These are phyloP conservation scores for Serilophus lunatus DNA, from an alignment of 2,113 vertebrate genomes.

Conservation along the genomic window DNA sequence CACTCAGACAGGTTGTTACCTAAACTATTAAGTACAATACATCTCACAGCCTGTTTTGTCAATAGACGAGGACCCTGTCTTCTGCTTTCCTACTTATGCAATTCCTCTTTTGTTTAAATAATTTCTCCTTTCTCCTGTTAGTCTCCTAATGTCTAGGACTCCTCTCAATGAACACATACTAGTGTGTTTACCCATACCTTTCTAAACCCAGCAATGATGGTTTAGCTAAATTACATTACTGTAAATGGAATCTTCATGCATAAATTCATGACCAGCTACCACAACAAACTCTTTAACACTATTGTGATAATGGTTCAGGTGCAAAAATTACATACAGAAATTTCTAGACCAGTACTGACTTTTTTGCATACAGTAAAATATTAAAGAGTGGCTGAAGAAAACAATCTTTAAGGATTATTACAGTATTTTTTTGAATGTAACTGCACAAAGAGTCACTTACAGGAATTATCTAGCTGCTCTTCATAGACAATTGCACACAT, in stretches of 20 bases:
- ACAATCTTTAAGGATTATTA: slow-evolving; percentile 49
- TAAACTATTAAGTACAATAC: neutral
- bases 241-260: neutral
- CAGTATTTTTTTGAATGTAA: slow-evolving; percentile 47
- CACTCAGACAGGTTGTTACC: neutral
- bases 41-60: neutral
- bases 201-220: neutral
- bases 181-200: neutral
- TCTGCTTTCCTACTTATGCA: neutral
- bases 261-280: neutral
- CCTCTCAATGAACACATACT: neutral
- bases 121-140: neutral
- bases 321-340: slow-evolving; percentile 6
- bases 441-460: slow-evolving; percentile 26
- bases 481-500: slow-evolving; percentile 69
- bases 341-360: neutral
- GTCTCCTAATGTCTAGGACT: neutral
- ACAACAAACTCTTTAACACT: neutral
- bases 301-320: neutral
- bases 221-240: neutral
- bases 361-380: slow-evolving; percentile 43
- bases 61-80: neutral
- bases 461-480: slow-evolving; percentile 56
- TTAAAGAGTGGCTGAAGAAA: slow-evolving; percentile 44
- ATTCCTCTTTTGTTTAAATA: neutral